These are phyloP conservation scores for Octodonta nipae DNA, from an alignment of 2,888 invertebrate species.

Conservation along the genomic window DNA sequence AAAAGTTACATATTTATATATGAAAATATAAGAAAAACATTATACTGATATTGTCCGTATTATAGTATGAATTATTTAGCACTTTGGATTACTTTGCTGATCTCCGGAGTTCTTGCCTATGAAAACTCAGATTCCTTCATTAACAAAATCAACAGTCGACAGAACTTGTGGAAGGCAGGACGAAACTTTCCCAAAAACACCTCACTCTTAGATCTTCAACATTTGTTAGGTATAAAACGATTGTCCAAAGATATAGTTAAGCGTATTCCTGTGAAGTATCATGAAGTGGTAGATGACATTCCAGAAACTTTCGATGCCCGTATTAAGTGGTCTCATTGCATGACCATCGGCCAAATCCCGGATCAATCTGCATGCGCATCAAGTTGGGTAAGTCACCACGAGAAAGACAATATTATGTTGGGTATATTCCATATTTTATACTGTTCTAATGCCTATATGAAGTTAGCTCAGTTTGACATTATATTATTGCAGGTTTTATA, in stretches of 20 bases:
- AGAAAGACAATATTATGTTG: too few species aligned
- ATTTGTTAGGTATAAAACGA: background rate
- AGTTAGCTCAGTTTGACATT: too few species aligned
- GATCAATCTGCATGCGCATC: conserved; percentile 77
- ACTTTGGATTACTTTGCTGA: too few species aligned
- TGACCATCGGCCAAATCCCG: conserved; percentile 61
- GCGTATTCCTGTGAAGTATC: conserved; percentile 31
- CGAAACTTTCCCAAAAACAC: conserved; percentile 49
- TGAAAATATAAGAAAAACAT: too few species aligned
- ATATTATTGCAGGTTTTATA: too few species aligned
- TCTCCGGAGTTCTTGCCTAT: too few species aligned
- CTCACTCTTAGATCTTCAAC: background rate
- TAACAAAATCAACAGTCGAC: conserved; percentile 44
- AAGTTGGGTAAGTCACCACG: conserved; percentile 61
- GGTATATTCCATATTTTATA: too few species aligned
- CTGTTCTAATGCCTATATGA: too few species aligned
- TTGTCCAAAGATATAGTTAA: background rate
- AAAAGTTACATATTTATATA: too few species aligned
- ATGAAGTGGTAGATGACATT: conserved; percentile 30
- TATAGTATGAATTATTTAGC: too few species aligned
- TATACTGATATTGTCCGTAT: too few species aligned
- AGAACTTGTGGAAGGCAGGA: conserved; percentile 64
- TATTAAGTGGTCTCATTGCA: conserved; percentile 63
- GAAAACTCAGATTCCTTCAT: background rate
- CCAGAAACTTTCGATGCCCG: conserved; percentile 68